phyloP scores from a whole-genome alignment of 2,888 invertebrate genomes.

The Cerastis leucographa region DNA sequence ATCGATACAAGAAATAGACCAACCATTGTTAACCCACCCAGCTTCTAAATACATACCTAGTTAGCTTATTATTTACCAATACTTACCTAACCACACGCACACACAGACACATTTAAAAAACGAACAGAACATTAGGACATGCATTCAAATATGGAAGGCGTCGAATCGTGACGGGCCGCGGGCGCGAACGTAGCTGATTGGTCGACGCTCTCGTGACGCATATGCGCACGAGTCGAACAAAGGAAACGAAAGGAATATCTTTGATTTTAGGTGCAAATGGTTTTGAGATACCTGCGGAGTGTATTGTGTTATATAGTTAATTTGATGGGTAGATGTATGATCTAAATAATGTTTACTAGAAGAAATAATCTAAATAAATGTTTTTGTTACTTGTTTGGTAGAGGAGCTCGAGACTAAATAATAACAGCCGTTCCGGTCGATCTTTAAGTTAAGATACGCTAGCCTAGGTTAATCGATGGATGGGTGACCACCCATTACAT shows the following conservation, averaged over 20 bases:
- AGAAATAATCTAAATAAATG: too few relatives aligned
- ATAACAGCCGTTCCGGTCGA: too few relatives aligned
- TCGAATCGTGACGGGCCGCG: constrained; percentile 83
- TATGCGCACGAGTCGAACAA: constrained; percentile 67
- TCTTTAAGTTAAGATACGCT: too few relatives aligned
- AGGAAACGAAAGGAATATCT: constrained; percentile 62
- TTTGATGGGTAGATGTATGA: neutral
- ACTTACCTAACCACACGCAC: constrained; percentile 54
- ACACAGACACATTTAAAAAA: constrained; percentile 66
- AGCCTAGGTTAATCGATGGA: too few relatives aligned
- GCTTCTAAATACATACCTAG: constrained; percentile 1
- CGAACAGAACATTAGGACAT: constrained; percentile 71
- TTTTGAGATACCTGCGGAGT: constrained; percentile 20
- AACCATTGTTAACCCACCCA: neutral
- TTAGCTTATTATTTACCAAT: constrained; percentile 56
- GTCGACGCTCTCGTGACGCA: constrained; percentile 69
- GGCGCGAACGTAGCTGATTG: constrained; percentile 79
- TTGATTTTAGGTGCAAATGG: constrained; percentile 54
- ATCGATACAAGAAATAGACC: constrained; percentile 4
- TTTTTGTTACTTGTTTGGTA: too few relatives aligned
- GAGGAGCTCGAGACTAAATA: too few relatives aligned
- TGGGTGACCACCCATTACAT: too few relatives aligned
- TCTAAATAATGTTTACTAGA: too few relatives aligned
- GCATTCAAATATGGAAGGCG: constrained; percentile 83
- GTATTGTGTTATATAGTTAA: neutral